A percentile compares a stretch with the other conserved stretches of the same genome.
These are phyloP conservation scores for Metellina segmentata DNA, from an alignment of 2,888 invertebrate species.

Conservation along the genomic window DNA sequence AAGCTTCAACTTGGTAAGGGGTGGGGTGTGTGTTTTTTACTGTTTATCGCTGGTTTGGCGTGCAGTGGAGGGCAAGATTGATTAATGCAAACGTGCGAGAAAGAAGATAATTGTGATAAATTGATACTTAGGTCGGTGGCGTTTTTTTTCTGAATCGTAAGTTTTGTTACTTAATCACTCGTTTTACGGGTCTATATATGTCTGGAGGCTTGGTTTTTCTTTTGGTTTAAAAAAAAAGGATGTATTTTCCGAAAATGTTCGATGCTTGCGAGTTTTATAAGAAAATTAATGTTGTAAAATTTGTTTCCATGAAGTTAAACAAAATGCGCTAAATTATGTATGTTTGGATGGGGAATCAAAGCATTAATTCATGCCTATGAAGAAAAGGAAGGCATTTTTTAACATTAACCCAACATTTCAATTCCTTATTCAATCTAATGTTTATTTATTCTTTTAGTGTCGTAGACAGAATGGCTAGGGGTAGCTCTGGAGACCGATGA, in stretches of 20 bases:
- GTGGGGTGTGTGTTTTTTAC: not conserved
- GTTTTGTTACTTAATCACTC: conserved; percentile 1
- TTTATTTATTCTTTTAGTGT: too few species aligned
- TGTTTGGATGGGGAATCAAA: too few species aligned
- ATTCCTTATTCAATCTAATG: too few species aligned
- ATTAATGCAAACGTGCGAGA: not conserved
- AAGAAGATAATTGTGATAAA: conserved; percentile 1
- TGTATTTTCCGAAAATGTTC: not conserved
- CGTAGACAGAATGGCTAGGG: too few species aligned
- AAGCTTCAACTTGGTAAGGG: not conserved
- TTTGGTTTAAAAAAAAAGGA: not conserved
- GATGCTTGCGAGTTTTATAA: not conserved
- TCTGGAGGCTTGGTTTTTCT: not conserved
- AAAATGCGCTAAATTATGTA: too few species aligned
- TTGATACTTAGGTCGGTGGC: not conserved
- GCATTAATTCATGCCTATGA: too few species aligned
- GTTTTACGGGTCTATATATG: not conserved
- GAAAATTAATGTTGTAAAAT: not conserved
- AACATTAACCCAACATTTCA: too few species aligned
- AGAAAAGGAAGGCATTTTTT: too few species aligned
- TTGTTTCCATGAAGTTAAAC: not conserved
- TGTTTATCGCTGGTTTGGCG: not conserved
- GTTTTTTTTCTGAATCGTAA: not conserved
- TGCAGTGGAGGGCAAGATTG: not conserved
- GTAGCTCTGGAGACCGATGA: too few species aligned